Base-by-base conservation (phyloP, 2,888 invertebrate species). In the Drosophila conformis region DNA sequence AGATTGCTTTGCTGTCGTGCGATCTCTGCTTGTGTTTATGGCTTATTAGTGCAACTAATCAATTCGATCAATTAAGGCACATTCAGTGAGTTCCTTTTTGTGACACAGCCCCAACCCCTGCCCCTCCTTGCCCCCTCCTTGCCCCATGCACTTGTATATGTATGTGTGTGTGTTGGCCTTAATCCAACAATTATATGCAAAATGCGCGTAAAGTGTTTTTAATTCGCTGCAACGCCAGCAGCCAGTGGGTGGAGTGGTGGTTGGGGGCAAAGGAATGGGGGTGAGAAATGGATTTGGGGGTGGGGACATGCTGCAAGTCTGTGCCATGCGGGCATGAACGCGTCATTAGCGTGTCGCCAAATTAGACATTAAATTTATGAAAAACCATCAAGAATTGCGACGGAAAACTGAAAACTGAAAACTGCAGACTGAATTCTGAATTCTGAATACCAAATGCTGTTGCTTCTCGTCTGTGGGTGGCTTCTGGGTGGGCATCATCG, bases 121-220 rank as follows among this genome's bases (percentile, higher is more conserved):
- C 29, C 51, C 21, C 48, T 25, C 38, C 29, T 27, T 46, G 13
- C 25, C 29, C 51, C 21, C 42, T 25, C 42, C 29, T 27, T 46
- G 13, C 25, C 46, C 1, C 2, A 1, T 8, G 15, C 25, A 4
- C 15, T 46, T 25, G 15, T 8, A 31, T 6, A 15, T 21, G 64
- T 59, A 58, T 58, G 42, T 51, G 66, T 61, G 33, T 4, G 11
- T 33, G 33, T 83, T 83, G 83, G 83, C 83, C 75, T 64, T 48
- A 80, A 57, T 87, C 83, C 87, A 83, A 83, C 73, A 83, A 83
- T 42, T 86, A 81, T 83, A 83, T 84, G 84, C 80, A 78, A 86
- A 79, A 75, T 79, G 79, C 73, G 76, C 69, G 72, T 79, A 79
- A 87, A 87, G 87, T 87, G 83, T 78, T 84, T 83, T 87, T 83